Evolutionary conservation across 2,888 invertebrate species (phyloP), one percentile per base, ranked within the genome.

Genomic region (Ceraclea dissimilis): DNA sequence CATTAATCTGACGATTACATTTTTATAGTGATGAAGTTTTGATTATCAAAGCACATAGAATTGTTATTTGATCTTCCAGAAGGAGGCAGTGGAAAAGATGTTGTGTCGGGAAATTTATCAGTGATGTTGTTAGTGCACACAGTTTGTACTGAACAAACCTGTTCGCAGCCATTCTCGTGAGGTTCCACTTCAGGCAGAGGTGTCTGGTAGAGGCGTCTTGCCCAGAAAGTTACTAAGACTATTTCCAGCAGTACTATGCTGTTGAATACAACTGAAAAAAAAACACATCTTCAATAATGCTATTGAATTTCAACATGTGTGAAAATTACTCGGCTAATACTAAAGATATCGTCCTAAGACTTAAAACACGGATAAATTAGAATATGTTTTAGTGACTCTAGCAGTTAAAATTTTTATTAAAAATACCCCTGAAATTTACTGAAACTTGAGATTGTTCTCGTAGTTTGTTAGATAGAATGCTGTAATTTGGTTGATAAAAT

Each of bases 181-280:
- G 20, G 22, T 11, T 49, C 33, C 22, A 60, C 55, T 43, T 67
- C 66, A 2, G 75, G 75, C 20, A 76, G 59, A 22, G 68, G 66
- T 44, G 69, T 69, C 57, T 79, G 79, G 71, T 87, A 86, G 49
- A 87, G 67, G 57, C 74, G 71, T 67, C 83, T 77, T 0, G 86
- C 86, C 65, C 82, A 76, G 59, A 79, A 71, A 46, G 82, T 80
- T 44, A 88, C 73, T 51, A 85, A 65, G 54, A 85, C 72, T 85
- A 88, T 86, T 71, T 88, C 86, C 63, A 81, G 67, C 64, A 86
- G 71, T 77, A 85, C 83, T 63, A 84, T 66, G 39, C 78, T 73
- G 69, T 85, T 84, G 71, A 84, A 83, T 61, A 86, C 78, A 68
- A 86, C 88, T 88, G 78, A 64, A 78, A 76, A 57, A 31, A 52